These are phyloP conservation scores for Rattus norvegicus DNA, from an alignment of 2,113 vertebrate species.

Conservation along the genomic window GRCr8 NC_086019.1:104711001-104711500, in stretches of 20 bases:
- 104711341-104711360: neutral
- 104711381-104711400: neutral
- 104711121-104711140: neutral
- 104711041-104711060: neutral
- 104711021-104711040: constrained; percentile 61
- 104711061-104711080: neutral
- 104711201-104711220: constrained; percentile 8
- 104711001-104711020: neutral
- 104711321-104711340: neutral
- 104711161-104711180: neutral
- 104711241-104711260: constrained; percentile 68
- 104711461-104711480: constrained; percentile 67
- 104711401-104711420: neutral
- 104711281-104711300: neutral
- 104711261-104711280: constrained; percentile 53
- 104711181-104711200: constrained; percentile 51
- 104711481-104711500: constrained; percentile 46
- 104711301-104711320: neutral
- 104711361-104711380: neutral
- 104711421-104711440: fast-evolving
- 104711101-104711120: constrained; percentile 53
- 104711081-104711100: constrained; percentile 72
- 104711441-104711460: constrained; percentile 40
- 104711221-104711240: constrained; percentile 69
- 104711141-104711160: neutral